Percentiles rank a stretch among this genome's conserved stretches.
These are phyloP conservation scores for Osedax frankpressi DNA, from an alignment of 2,888 invertebrate species.

Conservation along the genomic window DNA sequence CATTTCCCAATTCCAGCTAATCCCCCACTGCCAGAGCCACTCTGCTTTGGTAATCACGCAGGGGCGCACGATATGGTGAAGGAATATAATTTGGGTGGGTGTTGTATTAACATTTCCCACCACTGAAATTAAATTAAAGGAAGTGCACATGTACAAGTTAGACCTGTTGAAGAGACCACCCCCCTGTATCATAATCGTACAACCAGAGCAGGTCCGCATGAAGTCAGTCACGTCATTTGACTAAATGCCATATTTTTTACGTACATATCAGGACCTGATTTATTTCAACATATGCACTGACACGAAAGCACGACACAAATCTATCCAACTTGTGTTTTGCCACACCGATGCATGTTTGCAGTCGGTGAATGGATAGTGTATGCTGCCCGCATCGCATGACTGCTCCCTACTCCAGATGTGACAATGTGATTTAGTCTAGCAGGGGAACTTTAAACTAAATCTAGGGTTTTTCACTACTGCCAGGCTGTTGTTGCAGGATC, in stretches of 20 bases:
- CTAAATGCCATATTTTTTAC: slow-evolving; percentile 7
- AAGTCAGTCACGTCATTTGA: neutral
- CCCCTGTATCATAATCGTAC: neutral
- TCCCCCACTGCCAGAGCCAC: neutral
- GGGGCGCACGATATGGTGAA: neutral
- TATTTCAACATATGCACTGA: slow-evolving; percentile 4
- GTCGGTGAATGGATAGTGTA: neutral
- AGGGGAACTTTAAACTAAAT: neutral
- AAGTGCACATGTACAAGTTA: neutral
- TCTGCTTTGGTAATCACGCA: neutral
- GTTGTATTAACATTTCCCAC: neutral
- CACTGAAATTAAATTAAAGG: slow-evolving; percentile 1
- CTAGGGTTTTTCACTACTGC: slow-evolving; percentile 1
- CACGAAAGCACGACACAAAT: neutral
- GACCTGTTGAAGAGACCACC: neutral
- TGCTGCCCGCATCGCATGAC: neutral
- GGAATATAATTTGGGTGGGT: neutral
- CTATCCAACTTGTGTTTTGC: neutral
- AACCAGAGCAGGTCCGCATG: neutral
- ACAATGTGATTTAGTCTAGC: slow-evolving; percentile 6
- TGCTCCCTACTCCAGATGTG: slow-evolving; percentile 1
- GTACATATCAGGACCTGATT: neutral
- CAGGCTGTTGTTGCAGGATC: slow-evolving; percentile 6
- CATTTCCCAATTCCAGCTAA: slow-evolving; percentile 5
- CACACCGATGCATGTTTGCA: neutral